phyloP scores from a whole-genome alignment of 1,140 invertebrate species.

The Meloidogyne exigua region DNA sequence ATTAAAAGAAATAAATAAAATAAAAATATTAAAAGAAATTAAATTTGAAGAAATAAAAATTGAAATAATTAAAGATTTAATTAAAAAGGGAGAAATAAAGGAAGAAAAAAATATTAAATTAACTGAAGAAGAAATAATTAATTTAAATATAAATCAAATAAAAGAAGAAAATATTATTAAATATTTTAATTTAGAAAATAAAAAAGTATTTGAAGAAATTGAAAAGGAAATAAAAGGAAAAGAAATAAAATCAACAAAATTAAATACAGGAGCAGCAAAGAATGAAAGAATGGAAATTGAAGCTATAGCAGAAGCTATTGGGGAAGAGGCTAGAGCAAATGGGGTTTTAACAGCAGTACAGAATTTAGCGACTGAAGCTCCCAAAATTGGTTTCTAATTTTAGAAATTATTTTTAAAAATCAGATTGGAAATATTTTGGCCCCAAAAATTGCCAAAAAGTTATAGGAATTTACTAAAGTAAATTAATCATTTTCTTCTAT shows the following conservation, averaged over 20 bases:
- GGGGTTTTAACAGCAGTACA: not conserved
- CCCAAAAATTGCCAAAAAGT: not conserved
- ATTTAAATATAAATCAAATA: not conserved
- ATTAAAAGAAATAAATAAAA: not conserved
- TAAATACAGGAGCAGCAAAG: not conserved
- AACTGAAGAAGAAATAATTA: not conserved
- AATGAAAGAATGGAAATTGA: conserved; percentile 16
- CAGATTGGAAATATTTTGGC: not conserved
- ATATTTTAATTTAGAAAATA: not conserved
- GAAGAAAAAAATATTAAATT: not conserved
- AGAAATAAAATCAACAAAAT: not conserved
- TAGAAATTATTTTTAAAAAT: not conserved
- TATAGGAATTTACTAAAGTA: no score
- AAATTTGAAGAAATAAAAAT: not conserved
- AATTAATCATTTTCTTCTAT: no score
- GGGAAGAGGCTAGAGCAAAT: not conserved
- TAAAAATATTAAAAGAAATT: not conserved
- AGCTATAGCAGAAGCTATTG: conserved; percentile 13
- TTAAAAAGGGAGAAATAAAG: not conserved
- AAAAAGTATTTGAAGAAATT: not conserved
- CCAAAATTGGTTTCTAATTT: not conserved
- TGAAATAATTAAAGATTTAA: not conserved
- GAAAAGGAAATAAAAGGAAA: not conserved
- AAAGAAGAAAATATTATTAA: conserved; percentile 2
- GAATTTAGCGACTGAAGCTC: not conserved